A percentile compares a stretch with the other conserved stretches of the same genome.
These are phyloP conservation scores for Suncus etruscus DNA, from an alignment of 2,113 vertebrate species.

Conservation along the genomic window DNA sequence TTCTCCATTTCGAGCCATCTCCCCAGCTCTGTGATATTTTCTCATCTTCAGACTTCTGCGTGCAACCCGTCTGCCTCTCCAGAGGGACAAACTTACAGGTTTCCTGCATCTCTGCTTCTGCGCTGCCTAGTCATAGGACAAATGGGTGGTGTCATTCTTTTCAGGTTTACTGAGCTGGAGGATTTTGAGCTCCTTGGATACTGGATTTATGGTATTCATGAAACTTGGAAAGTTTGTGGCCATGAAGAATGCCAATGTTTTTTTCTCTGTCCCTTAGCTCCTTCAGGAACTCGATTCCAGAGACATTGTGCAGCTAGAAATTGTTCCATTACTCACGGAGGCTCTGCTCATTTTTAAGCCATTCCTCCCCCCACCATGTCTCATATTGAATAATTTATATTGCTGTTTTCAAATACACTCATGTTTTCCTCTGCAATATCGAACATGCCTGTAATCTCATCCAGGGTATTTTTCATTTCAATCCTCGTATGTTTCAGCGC, in stretches of 20 bases:
- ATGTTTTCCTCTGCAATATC: not conserved
- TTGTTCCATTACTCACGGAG: not conserved
- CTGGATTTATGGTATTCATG: conserved; percentile 39
- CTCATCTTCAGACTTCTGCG: too few species aligned
- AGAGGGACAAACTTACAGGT: too few species aligned
- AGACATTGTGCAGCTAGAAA: not conserved
- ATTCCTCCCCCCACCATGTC: not conserved
- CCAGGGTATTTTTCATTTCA: not conserved
- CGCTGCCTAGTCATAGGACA: not conserved
- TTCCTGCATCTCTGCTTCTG: not conserved
- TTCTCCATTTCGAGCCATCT: too few species aligned
- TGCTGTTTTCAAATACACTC: not conserved
- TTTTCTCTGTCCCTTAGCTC: not conserved
- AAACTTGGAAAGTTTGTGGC: conserved; percentile 37
- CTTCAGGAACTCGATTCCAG: not conserved
- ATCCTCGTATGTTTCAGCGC: not conserved
- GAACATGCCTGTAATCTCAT: conserved; percentile 1
- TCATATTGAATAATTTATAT: conserved; percentile 36
- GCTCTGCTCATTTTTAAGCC: not conserved
- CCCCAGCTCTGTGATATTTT: too few species aligned
- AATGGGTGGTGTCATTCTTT: not conserved
- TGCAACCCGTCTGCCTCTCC: not conserved
- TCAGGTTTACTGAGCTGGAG: conserved; percentile 21
- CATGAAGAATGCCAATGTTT: not conserved
- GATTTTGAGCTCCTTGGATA: not conserved